Evolutionary conservation across 2,113 vertebrate species (phyloP), one percentile per base, ranked within the genome.

Genomic region (Lota lota): DNA sequence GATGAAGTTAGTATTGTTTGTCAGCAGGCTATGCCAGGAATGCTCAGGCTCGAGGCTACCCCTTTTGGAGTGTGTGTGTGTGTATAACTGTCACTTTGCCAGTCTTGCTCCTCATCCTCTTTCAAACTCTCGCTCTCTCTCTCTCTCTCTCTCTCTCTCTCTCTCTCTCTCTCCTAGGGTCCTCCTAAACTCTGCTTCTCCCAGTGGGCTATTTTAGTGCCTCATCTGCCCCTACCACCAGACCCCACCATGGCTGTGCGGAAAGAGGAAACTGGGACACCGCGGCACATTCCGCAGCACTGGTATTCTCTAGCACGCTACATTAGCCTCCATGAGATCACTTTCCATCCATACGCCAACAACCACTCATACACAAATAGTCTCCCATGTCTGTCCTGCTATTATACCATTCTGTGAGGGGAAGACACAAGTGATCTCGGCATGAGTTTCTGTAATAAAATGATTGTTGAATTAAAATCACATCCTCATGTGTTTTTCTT

Each of bases 1-100:
- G 90, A 92, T 92, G 90, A 92, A 92, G 91, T 92, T 92, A 88
- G 89, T 89, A 92, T 91, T 93, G 92, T 92, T 92, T 91, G 91
- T 93, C 89, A 89, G 89, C 56, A 67, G 67, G 63, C 88, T 90
- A 91, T 90, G 90, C 78, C 84, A 90, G 91, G 92, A 92, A 93
- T 92, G 89, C 82, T 80, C 80, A 74, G 50, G 12, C 12, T 83
- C 64, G 56, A 66, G 81, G 81, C 85, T 79, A 78, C 83, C 53
- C 79, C 74, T 77, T 28, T 28, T 28, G 6, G 40, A 56, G 20
- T 56, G 53, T 56, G 53, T 54, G 53, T 56, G 40, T 47, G 10
- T 56, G 53, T 56, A 7, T n/a, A n/a, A n/a, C n/a, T 56, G 53
- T 18, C 67, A 12, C 73, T 76, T 21, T 56, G 20, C 24, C 56